Base-by-base conservation (phyloP, 1,140 invertebrate species). In the Laupala kohalensis region DNA sequence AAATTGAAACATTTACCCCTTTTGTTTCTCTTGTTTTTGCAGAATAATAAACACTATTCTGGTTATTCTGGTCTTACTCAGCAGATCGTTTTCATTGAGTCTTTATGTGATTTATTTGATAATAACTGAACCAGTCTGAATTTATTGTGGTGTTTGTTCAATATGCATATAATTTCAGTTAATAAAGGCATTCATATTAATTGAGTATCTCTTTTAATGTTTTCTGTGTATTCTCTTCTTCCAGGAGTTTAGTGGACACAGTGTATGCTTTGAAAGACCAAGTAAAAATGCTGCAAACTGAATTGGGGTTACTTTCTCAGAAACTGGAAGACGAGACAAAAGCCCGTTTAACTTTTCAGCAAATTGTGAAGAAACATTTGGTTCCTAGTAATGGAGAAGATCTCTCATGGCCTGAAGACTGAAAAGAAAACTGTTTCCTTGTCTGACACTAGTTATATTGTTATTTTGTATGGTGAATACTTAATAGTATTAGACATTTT, bases 191-290 rank as follows among this genome's bases (percentile, higher is more conserved):
- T 13, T 62, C 12, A 62, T 62, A 62, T 13, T 62, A 62, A 62
- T n/a, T 62, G 12, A 62, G n/a, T 62, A 62, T 62, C n/a, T 62
- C 12, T 13, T 62, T 72, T 62, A 78, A 25, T 73, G 65, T 12
- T 73, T n/a, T n/a, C n/a, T n/a, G n/a, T n/a, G 1, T 53, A 19
- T 53, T 53, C 9, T 72, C 25, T 72, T 75, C 76, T 76, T 71
- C 27, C 77, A 90, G 88, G 80, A 85, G 82, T 76, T 77, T 91
- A 71, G 86, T 89, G 73, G 87, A 90, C 77, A 88, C 88, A 28
- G 88, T 91, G 74, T 88, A 89, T 79, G 83, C 85, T 67, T 76
- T 91, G 69, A 88, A 87, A 77, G 86, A 84, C 76, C 86, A 89
- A 80, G 82, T 91, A 69, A 80, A 81, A 37, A 82, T 85, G 66